Evolutionary conservation across 2,797 vertebrate genomes (phyloP).

Genomic region (Alca torda): DNA sequence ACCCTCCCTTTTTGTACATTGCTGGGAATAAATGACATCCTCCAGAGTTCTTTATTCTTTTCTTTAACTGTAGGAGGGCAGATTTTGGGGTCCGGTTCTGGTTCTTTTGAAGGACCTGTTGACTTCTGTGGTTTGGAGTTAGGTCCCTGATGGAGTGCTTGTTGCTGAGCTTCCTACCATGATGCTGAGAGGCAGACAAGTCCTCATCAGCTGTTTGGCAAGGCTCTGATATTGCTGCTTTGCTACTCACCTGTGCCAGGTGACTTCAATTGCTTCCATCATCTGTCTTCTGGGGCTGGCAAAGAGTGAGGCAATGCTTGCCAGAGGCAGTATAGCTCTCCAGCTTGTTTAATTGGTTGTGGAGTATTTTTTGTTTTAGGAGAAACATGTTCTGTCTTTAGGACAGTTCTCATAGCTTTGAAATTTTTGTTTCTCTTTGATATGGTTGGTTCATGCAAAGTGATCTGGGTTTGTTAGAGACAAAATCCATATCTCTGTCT

Average conservation of each 20-base stretch:
- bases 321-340: background rate
- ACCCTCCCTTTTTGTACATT: background rate
- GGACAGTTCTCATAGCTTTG: background rate
- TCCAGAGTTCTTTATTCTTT: background rate
- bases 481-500: background rate
- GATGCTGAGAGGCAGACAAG: background rate
- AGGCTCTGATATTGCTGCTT: background rate
- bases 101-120: background rate
- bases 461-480: background rate
- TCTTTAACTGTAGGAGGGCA: background rate
- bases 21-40: background rate
- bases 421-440: background rate
- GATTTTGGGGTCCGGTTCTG: background rate
- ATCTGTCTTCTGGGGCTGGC: background rate
- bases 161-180: background rate
- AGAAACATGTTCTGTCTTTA: accelerated
- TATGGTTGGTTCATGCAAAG: background rate
- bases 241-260: background rate
- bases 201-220: background rate
- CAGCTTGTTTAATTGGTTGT: background rate
- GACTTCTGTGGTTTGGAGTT: background rate
- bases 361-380: background rate
- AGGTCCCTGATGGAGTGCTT: accelerated
- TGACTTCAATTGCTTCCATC: background rate
- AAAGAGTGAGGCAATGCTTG: background rate